phyloP scores from a whole-genome alignment of 2,113 vertebrate species.

The Microtus ochrogaster region DNA sequence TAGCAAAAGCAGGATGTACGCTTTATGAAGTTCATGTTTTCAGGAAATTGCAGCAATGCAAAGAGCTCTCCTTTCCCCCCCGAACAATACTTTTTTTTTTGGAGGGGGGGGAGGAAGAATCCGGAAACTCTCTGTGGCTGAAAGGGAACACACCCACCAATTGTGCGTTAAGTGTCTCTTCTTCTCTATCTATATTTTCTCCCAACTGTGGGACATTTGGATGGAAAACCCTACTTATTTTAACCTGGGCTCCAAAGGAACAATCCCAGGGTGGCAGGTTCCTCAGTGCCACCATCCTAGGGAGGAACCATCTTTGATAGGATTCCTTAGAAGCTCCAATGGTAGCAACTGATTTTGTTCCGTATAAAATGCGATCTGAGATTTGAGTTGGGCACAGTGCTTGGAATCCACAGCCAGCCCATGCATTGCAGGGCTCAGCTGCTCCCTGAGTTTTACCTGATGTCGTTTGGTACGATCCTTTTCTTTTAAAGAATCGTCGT shows the following conservation, averaged over 20 bases:
- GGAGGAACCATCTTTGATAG: not conserved
- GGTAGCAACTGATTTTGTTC: not conserved
- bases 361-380: not conserved
- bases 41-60: slow-evolving; percentile 74
- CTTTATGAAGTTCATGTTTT: slow-evolving; percentile 76
- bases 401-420: accelerated
- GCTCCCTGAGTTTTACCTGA: not conserved
- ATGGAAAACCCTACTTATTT: not conserved
- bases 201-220: not conserved
- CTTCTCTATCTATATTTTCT: not conserved
- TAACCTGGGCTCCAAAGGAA: not conserved
- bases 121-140: not conserved
- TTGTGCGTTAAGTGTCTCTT: not conserved
- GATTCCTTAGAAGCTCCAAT: not conserved
- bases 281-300: accelerated
- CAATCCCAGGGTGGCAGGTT: accelerated
- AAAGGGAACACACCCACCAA: not conserved
- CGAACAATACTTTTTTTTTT: slow-evolving; percentile 11
- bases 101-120: not conserved
- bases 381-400: accelerated
- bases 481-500: not conserved
- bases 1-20: slow-evolving; percentile 63
- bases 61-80: slow-evolving; percentile 37
- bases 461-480: not conserved
- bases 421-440: accelerated